These are phyloP conservation scores for Halcyon leucocephala DNA, from an alignment of 2,797 vertebrate genomes.

Conservation along the genomic window DNA sequence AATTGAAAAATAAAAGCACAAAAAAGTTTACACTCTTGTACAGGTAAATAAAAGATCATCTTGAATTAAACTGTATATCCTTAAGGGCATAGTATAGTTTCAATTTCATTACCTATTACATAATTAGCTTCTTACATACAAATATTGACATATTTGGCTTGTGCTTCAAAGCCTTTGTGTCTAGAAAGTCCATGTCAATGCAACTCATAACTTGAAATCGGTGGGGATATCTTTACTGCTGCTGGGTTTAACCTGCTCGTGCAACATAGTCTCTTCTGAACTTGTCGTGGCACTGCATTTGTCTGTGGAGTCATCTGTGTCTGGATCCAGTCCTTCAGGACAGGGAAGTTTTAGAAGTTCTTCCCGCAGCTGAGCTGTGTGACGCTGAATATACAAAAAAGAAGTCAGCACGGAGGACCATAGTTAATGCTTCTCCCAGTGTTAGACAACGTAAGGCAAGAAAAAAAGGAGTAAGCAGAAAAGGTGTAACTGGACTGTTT, in stretches of 20 bases:
- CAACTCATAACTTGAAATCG: conserved; percentile 93
- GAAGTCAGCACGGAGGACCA: background rate
- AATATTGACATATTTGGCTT: conserved; percentile 99
- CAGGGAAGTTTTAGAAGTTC: conserved; percentile 96
- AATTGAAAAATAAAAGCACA: conserved; percentile 95
- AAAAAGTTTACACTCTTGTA: conserved; percentile 99
- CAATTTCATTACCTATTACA: conserved; percentile 88
- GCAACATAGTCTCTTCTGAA: conserved; percentile 84
- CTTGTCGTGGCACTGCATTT: conserved; percentile 83
- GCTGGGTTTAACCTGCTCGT: conserved; percentile 89
- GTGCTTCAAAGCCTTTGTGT: conserved; percentile 91
- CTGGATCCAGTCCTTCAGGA: conserved; percentile 93
- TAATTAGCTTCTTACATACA: conserved; percentile 99
- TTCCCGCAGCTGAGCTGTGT: conserved; percentile 95
- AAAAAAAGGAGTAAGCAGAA: background rate
- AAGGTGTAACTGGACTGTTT: background rate
- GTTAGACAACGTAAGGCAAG: background rate
- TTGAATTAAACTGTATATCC: conserved; percentile 89
- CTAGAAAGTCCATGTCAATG: conserved; percentile 80
- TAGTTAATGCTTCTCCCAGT: background rate
- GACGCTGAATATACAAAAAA: conserved; percentile 82
- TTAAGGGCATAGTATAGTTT: conserved; percentile 92
- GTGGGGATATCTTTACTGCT: conserved; percentile 90
- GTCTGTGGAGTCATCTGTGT: conserved; percentile 87
- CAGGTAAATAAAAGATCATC: conserved; percentile 97